Evolutionary conservation across 2,797 vertebrate genomes (phyloP), one percentile per base, ranked within the genome.

Genomic region (Microchirus variegatus): DNA sequence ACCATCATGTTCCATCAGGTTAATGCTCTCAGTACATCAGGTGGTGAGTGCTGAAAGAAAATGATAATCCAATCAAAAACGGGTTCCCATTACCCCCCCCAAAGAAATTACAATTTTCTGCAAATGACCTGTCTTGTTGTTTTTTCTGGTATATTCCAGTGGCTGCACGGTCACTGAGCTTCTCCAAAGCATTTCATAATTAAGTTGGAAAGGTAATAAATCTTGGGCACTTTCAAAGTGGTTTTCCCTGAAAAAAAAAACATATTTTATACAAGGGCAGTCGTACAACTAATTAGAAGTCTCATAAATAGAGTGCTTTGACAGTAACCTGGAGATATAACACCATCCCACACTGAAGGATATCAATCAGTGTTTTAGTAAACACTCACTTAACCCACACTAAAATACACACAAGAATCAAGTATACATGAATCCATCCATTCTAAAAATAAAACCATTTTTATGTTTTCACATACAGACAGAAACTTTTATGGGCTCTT

Each of bases 171-270:
- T 57, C 4, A 11, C 15, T 18, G 14, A 11, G 22, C 42, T 38
- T 48, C 36, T 42, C 14, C 8, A 36, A 58, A 77, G 31, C 19
- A 53, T 9, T 50, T 57, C 11, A 31, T 46, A 36, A 72, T 63
- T 42, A 37, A 53, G 2, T 59, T 37, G 15, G 26, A 64, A 19
- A 36, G 37, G 41, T 12, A 62, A 61, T 68, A 66, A 64, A 81
- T 74, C 61, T 42, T 22, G 40, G n/a, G 13, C 31, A 7, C 3
- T 26, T 44, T 74, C 9, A 61, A 57, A 56, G 48, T 17, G 8
- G 38, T 47, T 53, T 12, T 42, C 6, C 11, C 22, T 10, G 9
- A 44, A 42, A 59, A 31, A 59, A 41, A 16, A 2, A 35, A 10
- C 44, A 31, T 31, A 13, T 18, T 35, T 37, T 58, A 48, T 54